A percentile compares a stretch with the other conserved stretches of the same genome.
These are phyloP conservation scores for Tetragonisca angustula DNA, from an alignment of 2,888 invertebrate genomes.

Conservation along the genomic window DNA sequence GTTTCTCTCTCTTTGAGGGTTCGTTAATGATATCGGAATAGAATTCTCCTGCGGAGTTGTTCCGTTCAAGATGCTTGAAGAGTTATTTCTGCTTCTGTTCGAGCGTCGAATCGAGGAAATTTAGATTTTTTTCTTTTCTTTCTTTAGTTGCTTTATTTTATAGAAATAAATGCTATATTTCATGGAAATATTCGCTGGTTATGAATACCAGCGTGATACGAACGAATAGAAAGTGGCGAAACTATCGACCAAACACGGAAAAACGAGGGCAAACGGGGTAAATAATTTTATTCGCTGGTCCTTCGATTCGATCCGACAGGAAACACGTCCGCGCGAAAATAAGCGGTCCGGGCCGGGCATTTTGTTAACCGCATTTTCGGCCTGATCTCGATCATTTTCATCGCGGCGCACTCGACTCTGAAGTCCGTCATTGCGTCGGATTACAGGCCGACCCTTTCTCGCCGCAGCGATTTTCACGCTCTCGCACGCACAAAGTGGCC, in stretches of 20 bases:
- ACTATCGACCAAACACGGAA: slow-evolving; percentile 9
- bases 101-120: not conserved
- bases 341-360: slow-evolving; percentile 8
- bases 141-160: too few species aligned
- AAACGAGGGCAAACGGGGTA: not conserved
- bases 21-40: slow-evolving; percentile 7
- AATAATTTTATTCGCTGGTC: slow-evolving; percentile 19
- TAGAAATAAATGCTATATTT: too few species aligned
- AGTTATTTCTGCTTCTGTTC: not conserved
- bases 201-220: not conserved
- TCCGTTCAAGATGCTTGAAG: not conserved
- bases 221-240: not conserved
- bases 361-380: slow-evolving; percentile 45
- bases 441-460: slow-evolving; percentile 64
- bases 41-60: not conserved
- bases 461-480: slow-evolving; percentile 69
- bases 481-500: slow-evolving; percentile 64
- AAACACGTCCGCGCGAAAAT: slow-evolving; percentile 13
- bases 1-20: not conserved
- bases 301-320: not conserved
- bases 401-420: slow-evolving; percentile 53
- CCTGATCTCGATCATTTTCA: slow-evolving; percentile 52
- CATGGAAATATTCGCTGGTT: too few species aligned
- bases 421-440: slow-evolving; percentile 63
- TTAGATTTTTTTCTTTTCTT: not conserved